Base-by-base conservation (phyloP, 1,140 invertebrate species). In the Drosophila parabipectinata region DNA sequence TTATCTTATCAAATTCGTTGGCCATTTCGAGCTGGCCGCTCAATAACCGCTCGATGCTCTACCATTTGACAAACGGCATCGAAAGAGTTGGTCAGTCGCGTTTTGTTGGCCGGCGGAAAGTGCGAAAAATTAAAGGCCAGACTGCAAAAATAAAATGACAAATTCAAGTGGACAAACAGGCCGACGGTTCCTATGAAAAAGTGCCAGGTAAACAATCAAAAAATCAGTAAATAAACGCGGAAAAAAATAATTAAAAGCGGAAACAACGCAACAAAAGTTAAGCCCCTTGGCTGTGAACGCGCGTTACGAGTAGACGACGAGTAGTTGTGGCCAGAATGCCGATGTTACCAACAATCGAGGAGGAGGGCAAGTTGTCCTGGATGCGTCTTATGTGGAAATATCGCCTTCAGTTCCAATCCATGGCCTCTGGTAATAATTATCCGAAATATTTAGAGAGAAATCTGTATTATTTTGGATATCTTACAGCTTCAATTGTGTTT, bases 331-430 rank as follows among this genome's bases (percentile, higher is more conserved):
- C 4, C n/a, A 34, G 48, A 77, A 89, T 91, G 89, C 78, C 89
- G 1, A 51, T 83, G 44, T 44, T 90, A 8, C 89, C 89, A 1
- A 91, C 83, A 1, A 90, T 89, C 18, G 81, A 91, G 57, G 89
- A 91, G 48, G 84, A 90, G 73, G 76, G 66, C 18, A 83, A 82
- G 32, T 24, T 74, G 24, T 66, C 84, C 61, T 85, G 88, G 89
- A 32, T 89, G 14, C 84, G 84, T 3, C 60, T 72, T 4, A 62
- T 90, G 66, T 91, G 81, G 81, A 79, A 66, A 5, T 90, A 90
- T 54, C 90, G 90, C 44, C 55, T 79, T 12, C 90, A 91, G 58
- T 91, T 91, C 24, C 79, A 90, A 37, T 77, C 85, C 6, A 80
- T 91, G 82, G 59, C 82, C 30, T 63, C 90, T 15, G 89, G 89